Evolutionary conservation across 2,888 invertebrate species (phyloP).

Genomic region (Nomada hirtipes): DNA sequence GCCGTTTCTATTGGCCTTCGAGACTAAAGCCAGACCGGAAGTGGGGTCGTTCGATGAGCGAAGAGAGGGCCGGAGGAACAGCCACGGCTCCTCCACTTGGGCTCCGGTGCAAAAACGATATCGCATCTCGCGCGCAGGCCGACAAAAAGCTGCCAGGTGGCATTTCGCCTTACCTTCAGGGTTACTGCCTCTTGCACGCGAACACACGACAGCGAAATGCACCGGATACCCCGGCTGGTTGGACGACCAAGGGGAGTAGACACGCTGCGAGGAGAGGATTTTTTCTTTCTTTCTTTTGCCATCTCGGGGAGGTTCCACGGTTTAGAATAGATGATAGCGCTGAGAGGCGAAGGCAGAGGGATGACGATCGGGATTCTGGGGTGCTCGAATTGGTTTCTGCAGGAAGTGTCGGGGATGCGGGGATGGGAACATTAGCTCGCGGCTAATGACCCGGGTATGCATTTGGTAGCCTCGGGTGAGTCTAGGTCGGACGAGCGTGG

Average conservation of each 20-base stretch:
- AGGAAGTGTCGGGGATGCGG: neutral
- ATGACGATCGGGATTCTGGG: neutral
- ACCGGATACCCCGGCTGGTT: constrained; percentile 28
- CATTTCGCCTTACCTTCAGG: constrained; percentile 82
- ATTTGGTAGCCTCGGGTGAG: too few relatives aligned
- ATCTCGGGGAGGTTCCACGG: too few relatives aligned
- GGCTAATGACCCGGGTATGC: too few relatives aligned
- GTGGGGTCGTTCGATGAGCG: constrained; percentile 68
- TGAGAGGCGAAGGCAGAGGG: neutral
- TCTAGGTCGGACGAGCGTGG: too few relatives aligned
- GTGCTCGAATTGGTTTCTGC: neutral
- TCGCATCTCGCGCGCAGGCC: constrained; percentile 77
- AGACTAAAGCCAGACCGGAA: constrained; percentile 73
- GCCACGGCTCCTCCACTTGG: constrained; percentile 54
- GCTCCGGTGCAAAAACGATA: constrained; percentile 80
- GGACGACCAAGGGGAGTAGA: neutral
- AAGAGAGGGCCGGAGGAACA: constrained; percentile 33
- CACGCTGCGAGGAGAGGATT: neutral
- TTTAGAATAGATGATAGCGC: too few relatives aligned
- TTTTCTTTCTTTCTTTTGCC: neutral
- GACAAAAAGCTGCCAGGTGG: constrained; percentile 84
- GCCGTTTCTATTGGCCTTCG: constrained; percentile 75
- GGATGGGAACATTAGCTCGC: neutral
- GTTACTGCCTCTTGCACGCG: constrained; percentile 76
- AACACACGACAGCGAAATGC: constrained; percentile 57